phyloP scores from a whole-genome alignment of 1,140 invertebrate species.

The Physella acuta region DNA sequence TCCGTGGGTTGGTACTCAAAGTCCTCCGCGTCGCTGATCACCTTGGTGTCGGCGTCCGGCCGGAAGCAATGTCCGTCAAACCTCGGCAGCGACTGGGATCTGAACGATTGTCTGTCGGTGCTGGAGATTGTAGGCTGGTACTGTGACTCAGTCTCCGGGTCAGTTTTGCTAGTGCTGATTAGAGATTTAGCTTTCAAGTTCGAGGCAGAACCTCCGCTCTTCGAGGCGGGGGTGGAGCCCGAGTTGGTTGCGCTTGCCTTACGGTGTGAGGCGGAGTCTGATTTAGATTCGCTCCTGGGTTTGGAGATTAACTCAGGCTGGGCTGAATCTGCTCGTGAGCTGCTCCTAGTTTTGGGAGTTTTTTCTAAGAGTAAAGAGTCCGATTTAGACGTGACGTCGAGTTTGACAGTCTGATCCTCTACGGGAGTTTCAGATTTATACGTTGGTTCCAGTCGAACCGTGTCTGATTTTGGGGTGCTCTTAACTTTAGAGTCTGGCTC shows the following conservation, averaged over 20 bases:
- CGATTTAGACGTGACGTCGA: neutral
- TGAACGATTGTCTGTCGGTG: neutral
- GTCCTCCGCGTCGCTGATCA: conserved; percentile 13
- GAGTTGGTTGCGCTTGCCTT: neutral
- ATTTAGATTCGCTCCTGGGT: neutral
- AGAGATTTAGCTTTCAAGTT: neutral
- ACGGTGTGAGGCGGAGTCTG: neutral
- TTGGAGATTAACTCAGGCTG: too few species aligned
- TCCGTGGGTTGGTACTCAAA: conserved; percentile 19
- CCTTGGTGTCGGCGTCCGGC: conserved; percentile 12
- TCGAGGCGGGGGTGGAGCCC: neutral
- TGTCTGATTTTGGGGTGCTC: neutral
- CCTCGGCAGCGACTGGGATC: conserved; percentile 2
- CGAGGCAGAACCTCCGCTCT: neutral
- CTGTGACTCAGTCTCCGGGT: conserved; percentile 5
- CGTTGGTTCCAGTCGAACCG: neutral
- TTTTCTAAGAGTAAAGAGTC: neutral
- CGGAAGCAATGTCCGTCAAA: neutral
- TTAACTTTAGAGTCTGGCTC: neutral
- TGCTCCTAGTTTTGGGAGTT: too few species aligned
- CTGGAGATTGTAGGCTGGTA: neutral
- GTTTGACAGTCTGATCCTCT: neutral
- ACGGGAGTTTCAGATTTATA: neutral
- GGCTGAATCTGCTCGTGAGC: neutral
- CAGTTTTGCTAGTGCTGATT: conserved; percentile 8